Evolutionary conservation across 2,888 invertebrate species (phyloP).

Genomic region (Mimachlamys varia): DNA sequence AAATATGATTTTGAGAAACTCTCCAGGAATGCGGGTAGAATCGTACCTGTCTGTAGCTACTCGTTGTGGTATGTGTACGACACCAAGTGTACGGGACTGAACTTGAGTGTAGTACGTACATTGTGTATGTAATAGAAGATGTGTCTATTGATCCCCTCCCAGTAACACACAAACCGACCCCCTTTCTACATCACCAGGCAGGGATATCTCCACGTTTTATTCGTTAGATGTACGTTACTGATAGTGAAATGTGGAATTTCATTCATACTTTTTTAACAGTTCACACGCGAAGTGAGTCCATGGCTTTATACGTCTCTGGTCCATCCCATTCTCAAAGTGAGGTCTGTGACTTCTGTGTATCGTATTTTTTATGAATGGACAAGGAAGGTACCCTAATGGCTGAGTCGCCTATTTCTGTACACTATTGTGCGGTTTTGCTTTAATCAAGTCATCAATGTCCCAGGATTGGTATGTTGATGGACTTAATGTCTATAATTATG

Average conservation of each 20-base stretch:
- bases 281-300: neutral
- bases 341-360: neutral
- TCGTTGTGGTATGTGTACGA: too few relatives aligned
- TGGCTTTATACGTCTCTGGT: too few relatives aligned
- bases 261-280: neutral
- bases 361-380: neutral
- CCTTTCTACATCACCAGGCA: neutral
- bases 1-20: too few relatives aligned
- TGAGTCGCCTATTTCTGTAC: neutral
- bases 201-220: neutral
- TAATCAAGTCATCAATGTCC: neutral
- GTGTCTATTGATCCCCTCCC: neutral
- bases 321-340: constrained; percentile 9
- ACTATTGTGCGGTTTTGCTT: neutral
- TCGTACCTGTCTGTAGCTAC: too few relatives aligned
- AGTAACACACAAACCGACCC: neutral
- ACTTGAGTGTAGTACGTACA: too few relatives aligned
- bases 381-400: neutral
- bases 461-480: neutral
- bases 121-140: too few relatives aligned
- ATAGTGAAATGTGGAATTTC: neutral
- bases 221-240: neutral
- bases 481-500: neutral
- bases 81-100: too few relatives aligned
- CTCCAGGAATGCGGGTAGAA: too few relatives aligned